These are phyloP conservation scores for Salvelinus fontinalis DNA, from an alignment of 2,113 vertebrate species.

Conservation along the genomic window DNA sequence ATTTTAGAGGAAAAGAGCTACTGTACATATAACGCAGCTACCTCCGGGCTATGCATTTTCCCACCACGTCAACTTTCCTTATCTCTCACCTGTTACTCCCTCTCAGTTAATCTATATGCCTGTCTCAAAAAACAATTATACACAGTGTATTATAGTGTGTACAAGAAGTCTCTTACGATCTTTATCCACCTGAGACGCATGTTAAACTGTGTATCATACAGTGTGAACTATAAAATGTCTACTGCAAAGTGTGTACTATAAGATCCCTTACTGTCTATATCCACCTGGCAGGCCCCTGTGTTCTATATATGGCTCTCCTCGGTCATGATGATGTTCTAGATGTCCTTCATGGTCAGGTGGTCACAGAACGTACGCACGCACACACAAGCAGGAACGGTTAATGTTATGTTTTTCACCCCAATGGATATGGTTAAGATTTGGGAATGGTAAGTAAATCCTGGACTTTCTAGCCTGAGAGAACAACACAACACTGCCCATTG, in stretches of 20 bases:
- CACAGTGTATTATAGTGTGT: neutral
- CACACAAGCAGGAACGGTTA: slow-evolving; percentile 3
- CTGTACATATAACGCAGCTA: neutral
- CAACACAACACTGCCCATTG: too few relatives aligned
- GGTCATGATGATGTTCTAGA: slow-evolving; percentile 98
- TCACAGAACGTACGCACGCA: slow-evolving; percentile 87
- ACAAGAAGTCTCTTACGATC: neutral
- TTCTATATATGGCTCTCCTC: slow-evolving; percentile 97
- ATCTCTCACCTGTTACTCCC: too few relatives aligned
- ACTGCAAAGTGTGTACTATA: neutral
- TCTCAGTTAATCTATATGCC: neutral
- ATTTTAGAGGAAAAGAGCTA: neutral
- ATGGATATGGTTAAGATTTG: neutral
- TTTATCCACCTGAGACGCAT: neutral
- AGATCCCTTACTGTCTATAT: slow-evolving; percentile 94
- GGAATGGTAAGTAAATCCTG: neutral
- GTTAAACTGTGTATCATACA: neutral
- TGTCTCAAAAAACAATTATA: neutral
- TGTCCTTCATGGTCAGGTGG: slow-evolving; percentile 98
- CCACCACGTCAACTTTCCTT: too few relatives aligned
- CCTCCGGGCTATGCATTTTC: too few relatives aligned
- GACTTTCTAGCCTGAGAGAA: neutral
- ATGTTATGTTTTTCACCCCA: neutral
- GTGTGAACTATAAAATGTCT: neutral
- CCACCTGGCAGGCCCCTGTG: slow-evolving; percentile 87